Base-by-base conservation (phyloP, 1,140 invertebrate genomes). In the Hycleus cichorii region DNA sequence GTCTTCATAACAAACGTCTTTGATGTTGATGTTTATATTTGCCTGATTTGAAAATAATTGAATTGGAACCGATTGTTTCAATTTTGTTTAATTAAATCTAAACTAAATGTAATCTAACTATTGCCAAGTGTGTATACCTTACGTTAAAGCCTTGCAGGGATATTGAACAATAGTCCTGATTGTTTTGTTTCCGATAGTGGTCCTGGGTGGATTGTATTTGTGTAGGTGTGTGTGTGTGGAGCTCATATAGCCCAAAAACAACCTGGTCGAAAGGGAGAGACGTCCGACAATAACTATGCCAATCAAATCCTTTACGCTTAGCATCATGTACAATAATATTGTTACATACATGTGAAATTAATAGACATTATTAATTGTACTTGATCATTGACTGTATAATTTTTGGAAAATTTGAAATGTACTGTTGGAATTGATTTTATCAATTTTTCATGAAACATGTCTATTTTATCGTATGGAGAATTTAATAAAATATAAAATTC, bases 251-350 rank as follows among this genome's bases (percentile, higher is more conserved):
- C 47, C 51, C 56, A 63, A 63, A 63, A 63, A 50, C 53, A 58
- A 59, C 57, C 51, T 52, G 44, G 51, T 52, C 52, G 32, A 39
- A 45, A 47, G 58, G 42, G 57, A 48, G 55, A 50, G 51, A 18
- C 46, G 57, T 55, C 57, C 57, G 60, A 62, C 60, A 63, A 59
- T 64, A 64, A 64, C 59, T 58, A 61, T 61, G 62, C 59, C 62
- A 64, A 64, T 64, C 62, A 64, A 64, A 61, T 51, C 47, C 49
- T 62, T 62, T 62, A 62, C 57, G 60, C 60, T 62, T 53, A 42
- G 51, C 25, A 44, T 45, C 7, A 9, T 45, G 8, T 26, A 25
- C 50, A 52, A 32, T 32, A 32, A 32, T 32, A 32, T 7, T 5
- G 7, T 7, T 4, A 32, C 32, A 32, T 32, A 32, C 7, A 32